Evolutionary conservation across 2,888 invertebrate species (phyloP), one percentile per base, ranked within the genome.

Genomic region (Rhingia rostrata): DNA sequence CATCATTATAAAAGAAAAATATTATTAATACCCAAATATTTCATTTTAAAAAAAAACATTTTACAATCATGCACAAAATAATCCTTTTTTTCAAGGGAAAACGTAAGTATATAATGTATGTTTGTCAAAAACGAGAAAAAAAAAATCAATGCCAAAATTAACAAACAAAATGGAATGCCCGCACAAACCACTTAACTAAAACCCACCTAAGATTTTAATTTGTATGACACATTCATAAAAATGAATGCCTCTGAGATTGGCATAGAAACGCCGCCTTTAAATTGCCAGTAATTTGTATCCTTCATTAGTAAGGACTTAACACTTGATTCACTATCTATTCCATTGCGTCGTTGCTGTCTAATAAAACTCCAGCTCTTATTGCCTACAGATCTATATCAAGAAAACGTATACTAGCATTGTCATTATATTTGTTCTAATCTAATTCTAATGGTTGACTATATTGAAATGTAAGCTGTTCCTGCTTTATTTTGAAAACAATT

Each of bases 41-140:
- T 74, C 7, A 66, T 74, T 66, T 39, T 22, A 78, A 64, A 33
- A 77, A 64, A 41, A 60, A 47, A 39, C 22, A 60, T 51, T 72
- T 53, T 82, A 67, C 67, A 73, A 73, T 67, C 51, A 60, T 77
- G 81, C 81, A 77, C 77, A 77, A 75, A 58, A 58, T 6, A 39
- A 22, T 22, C 22, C 22, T 22, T 22, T 22, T 22, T 1, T 22
- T 22, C 22, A 22, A 33, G 63, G 37, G 53, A 51, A 51, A 39
- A 30, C 22, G 22, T 22, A 22, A 22, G 22, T 45, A 30, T 32
- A 4, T 32, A 49, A 30, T 30, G 12, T 51, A 32, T 47, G 49
- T 61, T 63, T 73, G 33, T 37, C 35, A 58, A 12, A 12, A 33
- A 64, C n/a, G 54, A 33, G 6, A 5, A 69, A 47, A 39, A 22